These are phyloP conservation scores for Caligus rogercresseyi DNA, from an alignment of 1,140 invertebrate genomes.

Conservation along the genomic window DNA sequence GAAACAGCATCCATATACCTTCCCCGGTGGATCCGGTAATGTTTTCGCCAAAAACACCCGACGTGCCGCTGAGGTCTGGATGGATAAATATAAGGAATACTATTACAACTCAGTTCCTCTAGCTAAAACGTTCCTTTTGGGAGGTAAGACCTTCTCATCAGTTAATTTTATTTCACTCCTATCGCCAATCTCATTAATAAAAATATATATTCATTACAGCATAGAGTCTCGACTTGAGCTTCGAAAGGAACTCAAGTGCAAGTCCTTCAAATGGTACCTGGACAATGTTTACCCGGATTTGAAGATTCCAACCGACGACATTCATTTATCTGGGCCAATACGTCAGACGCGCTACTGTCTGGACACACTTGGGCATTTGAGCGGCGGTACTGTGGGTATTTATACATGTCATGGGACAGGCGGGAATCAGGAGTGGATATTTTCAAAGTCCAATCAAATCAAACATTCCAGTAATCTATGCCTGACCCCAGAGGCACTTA, in stretches of 20 bases:
- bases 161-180: slow-evolving; percentile 25
- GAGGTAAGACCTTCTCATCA: slow-evolving; percentile 47
- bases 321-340: slow-evolving; percentile 31
- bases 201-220: slow-evolving; percentile 37
- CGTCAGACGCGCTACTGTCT: slow-evolving; percentile 51
- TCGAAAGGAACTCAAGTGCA: slow-evolving; percentile 65
- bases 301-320: slow-evolving; percentile 39
- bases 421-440: slow-evolving; percentile 60
- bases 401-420: slow-evolving; percentile 86
- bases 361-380: slow-evolving; percentile 76
- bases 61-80: slow-evolving; percentile 71
- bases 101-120: slow-evolving; percentile 71
- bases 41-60: slow-evolving; percentile 48
- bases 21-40: slow-evolving; percentile 74
- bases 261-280: slow-evolving; percentile 92
- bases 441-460: slow-evolving; percentile 7
- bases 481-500: not conserved
- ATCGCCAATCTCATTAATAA: too few relatives aligned
- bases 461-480: not conserved
- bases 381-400: slow-evolving; percentile 68
- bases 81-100: slow-evolving; percentile 83
- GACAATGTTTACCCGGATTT: slow-evolving; percentile 89
- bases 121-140: slow-evolving; percentile 69
- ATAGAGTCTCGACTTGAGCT: slow-evolving; percentile 66
- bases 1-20: slow-evolving; percentile 86